Conservation (phyloP, 2,888 invertebrate species). For the Callimorpha dominula region DNA sequence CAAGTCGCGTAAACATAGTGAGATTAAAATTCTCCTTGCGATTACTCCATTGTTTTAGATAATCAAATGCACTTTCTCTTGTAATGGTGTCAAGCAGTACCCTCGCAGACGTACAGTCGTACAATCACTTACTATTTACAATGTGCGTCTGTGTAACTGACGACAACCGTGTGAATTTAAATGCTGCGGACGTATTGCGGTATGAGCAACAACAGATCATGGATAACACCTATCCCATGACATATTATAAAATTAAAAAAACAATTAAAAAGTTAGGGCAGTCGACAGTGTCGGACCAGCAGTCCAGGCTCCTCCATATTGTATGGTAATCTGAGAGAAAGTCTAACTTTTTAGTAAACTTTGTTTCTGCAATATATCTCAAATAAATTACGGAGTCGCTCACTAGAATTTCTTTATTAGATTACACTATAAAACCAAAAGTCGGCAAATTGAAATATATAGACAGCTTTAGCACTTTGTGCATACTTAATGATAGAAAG, state of each 20-base stretch:
- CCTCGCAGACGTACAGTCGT: constrained; percentile 32
- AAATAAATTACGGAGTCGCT: constrained; percentile 37
- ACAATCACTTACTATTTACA: constrained; percentile 28
- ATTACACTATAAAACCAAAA: constrained; percentile 39
- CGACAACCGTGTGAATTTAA: constrained; percentile 21
- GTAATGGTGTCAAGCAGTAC: constrained; percentile 47
- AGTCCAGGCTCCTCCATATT: constrained; percentile 49
- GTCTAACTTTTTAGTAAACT: constrained; percentile 55
- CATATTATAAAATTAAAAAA: constrained; percentile 26
- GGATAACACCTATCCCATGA: constrained; percentile 23
- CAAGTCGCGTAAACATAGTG: constrained; percentile 14
- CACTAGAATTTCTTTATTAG: constrained; percentile 43
- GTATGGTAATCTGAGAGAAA: constrained; percentile 57
- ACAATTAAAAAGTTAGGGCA: constrained; percentile 47
- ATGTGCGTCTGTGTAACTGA: constrained; percentile 7
- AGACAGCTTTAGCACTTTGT: constrained; percentile 12
- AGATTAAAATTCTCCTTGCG: constrained; percentile 34
- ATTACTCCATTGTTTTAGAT: constrained; percentile 57
- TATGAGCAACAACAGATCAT: constrained; percentile 36
- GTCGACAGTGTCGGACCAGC: constrained; percentile 32
- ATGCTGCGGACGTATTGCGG: constrained; percentile 14
- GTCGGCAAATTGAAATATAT: constrained; percentile 25
- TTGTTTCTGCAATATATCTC: constrained; percentile 35
- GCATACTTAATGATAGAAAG: neutral
- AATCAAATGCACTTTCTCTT: constrained; percentile 58